Conservation (phyloP, 2,797 vertebrate genomes). For the Ibycter americanus region DNA sequence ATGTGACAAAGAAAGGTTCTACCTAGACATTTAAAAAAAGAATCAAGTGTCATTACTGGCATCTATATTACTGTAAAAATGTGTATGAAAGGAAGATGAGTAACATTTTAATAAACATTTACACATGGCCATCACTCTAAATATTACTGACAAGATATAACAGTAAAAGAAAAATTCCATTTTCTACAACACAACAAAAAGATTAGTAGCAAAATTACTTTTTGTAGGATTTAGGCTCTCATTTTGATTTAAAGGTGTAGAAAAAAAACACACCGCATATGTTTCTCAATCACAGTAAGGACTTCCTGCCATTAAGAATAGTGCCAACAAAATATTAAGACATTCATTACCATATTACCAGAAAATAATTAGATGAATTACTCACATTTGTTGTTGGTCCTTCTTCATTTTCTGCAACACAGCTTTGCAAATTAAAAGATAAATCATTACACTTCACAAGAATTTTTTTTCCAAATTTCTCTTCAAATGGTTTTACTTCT, state of each 20-base stretch:
- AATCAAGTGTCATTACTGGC: neutral
- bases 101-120: neutral
- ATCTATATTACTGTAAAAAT: neutral
- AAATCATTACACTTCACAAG: constrained; percentile 93
- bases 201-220: neutral
- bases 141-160: neutral
- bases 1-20: constrained; percentile 93
- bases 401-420: constrained; percentile 92
- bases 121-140: neutral
- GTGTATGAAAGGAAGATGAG: neutral
- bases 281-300: neutral
- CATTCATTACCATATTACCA: neutral
- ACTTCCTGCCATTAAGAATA: neutral
- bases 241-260: neutral
- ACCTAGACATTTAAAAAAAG: constrained; percentile 78
- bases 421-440: constrained; percentile 95
- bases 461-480: constrained; percentile 94
- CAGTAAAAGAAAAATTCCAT: neutral
- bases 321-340: neutral
- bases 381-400: constrained; percentile 94
- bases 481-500: constrained; percentile 93
- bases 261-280: neutral
- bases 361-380: neutral
- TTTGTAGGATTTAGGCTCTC: neutral
- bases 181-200: neutral